Base-by-base conservation (phyloP, 2,888 invertebrate genomes). In the Gymnocheta viridis region DNA sequence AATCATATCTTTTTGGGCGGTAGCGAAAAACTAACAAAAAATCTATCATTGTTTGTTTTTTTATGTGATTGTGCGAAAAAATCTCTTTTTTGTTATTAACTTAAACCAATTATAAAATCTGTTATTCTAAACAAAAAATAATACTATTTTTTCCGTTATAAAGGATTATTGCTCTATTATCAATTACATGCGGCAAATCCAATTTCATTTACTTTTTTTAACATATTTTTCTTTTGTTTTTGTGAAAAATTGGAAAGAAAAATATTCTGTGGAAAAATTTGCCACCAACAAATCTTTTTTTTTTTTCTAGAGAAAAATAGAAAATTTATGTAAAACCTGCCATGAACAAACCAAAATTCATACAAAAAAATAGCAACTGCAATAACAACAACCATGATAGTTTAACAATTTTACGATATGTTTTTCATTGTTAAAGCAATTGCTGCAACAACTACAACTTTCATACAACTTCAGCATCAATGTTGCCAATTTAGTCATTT, bases 331-430 rank as follows among this genome's bases (percentile, higher is more conserved):
- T 67, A 41, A 82, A 80, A 62, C 47, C 62, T 73, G 67, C 69
- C 58, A 67, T 38, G 35, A 74, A 77, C 58, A 82, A 82, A 70
- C 44, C 47, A 67, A 58, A 60, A 17, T 44, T 67, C 47, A 77
- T 44, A 49, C 60, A 64, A 58, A 47, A 29, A 64, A 64, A 14
- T 66, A 73, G 19, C 73, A 70, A 72, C 54, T n/a, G 17, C 69
- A 58, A 49, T 56, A 64, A 80, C 47, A 76, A 49, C 64, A 51
- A 56, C 44, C 27, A 62, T 76, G 35, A 82, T 76, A 54, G 62
- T 74, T 76, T 74, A 69, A 82, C 62, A 62, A 82, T 82, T 82
- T 76, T 76, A 80, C 80, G 70, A 85, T 82, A 79, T 82, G 74
- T 73, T 82, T 64, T 77, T 44, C 84, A 82, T 82, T 84, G 81